A percentile compares a stretch with the other conserved stretches of the same genome.
Evolutionary conservation across 2,888 invertebrate genomes (phyloP).

Genomic region (Coenonympha glycerion): DNA sequence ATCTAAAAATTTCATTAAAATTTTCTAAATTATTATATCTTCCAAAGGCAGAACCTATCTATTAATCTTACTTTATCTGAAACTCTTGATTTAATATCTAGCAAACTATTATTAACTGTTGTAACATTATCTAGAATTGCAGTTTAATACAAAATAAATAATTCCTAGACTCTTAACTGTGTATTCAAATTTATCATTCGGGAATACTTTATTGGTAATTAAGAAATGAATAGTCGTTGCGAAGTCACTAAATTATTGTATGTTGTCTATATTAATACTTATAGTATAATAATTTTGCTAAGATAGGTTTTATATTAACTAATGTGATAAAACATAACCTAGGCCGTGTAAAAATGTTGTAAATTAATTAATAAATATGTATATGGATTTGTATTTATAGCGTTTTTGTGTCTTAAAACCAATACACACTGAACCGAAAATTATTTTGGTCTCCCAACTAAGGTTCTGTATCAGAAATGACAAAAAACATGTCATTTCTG

Average conservation of each 20-base stretch:
- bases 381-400: conserved; percentile 52
- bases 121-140: not conserved
- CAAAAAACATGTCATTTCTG: no score
- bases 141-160: conserved; percentile 3
- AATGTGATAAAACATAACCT: conserved; percentile 61
- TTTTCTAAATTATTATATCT: no score
- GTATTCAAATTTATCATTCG: conserved; percentile 19
- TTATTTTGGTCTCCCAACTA: not conserved
- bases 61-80: no score
- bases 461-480: no score
- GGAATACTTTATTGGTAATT: conserved; percentile 19
- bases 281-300: conserved; percentile 48
- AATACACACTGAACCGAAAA: not conserved
- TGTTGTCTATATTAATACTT: conserved; percentile 43
- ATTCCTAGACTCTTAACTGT: not conserved
- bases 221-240: conserved; percentile 38
- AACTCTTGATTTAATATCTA: no score
- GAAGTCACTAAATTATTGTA: conserved; percentile 67
- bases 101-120: no score
- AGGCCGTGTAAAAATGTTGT: conserved; percentile 48
- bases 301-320: conserved; percentile 49
- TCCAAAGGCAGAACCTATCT: no score
- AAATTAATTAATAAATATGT: conserved; percentile 41
- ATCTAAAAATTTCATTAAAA: no score
- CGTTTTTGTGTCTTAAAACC: conserved; percentile 43